Conservation (phyloP, 2,113 vertebrate genomes). For the Ochotona curzoniae region DNA sequence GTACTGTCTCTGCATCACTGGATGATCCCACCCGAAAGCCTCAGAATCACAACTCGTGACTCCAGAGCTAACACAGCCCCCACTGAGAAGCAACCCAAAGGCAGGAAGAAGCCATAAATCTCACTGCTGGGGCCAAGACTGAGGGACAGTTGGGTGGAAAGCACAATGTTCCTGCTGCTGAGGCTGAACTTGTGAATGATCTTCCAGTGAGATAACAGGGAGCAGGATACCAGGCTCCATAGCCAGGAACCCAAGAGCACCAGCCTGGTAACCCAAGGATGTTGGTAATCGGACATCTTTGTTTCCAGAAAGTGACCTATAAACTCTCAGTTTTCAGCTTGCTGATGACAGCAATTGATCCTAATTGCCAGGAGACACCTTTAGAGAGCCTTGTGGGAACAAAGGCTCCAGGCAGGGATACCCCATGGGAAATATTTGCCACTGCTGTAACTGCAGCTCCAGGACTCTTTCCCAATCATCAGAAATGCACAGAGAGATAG, state of each 20-base stretch:
- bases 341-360: neutral
- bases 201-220: neutral
- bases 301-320: conserved; percentile 20
- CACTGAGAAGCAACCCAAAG: neutral
- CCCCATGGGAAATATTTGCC: neutral
- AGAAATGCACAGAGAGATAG: neutral
- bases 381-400: neutral
- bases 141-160: neutral
- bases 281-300: neutral
- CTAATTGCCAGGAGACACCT: neutral
- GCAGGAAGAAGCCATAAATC: neutral
- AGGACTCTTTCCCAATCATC: neutral
- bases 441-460: neutral
- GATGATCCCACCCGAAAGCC: neutral
- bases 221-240: neutral
- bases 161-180: neutral
- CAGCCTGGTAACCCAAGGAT: conserved; percentile 31
- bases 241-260: neutral
- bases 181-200: neutral
- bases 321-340: neutral
- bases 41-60: neutral
- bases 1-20: neutral
- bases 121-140: neutral
- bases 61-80: neutral
- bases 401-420: neutral